Evolutionary conservation across 2,113 vertebrate genomes (phyloP).

Genomic region (Rhombomys opimus): DNA sequence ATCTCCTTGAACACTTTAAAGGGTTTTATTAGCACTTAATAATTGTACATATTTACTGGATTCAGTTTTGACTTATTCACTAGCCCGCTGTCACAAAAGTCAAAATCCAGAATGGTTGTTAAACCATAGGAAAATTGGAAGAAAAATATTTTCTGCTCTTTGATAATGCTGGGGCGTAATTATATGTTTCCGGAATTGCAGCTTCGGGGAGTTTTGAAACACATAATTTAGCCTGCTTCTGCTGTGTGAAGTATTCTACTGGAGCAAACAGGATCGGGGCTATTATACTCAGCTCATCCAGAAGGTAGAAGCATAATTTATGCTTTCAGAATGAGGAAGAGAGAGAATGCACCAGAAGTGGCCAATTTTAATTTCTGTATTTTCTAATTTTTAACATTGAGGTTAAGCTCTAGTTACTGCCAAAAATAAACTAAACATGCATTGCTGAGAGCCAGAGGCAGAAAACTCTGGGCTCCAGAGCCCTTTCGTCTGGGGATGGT

Average conservation of each 20-base stretch:
- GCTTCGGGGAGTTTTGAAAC: conserved; percentile 66
- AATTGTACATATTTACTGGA: not conserved
- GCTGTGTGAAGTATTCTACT: not conserved
- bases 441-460: conserved; percentile 23
- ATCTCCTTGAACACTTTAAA: not conserved
- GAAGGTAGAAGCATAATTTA: conserved; percentile 56
- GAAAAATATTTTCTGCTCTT: conserved; percentile 71
- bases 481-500: not conserved
- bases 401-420: conserved; percentile 37
- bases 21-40: not conserved
- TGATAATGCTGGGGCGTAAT: conserved; percentile 70
- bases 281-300: not conserved
- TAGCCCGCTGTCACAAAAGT: not conserved
- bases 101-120: conserved; percentile 21
- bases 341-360: conserved; percentile 35
- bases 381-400: conserved; percentile 47
- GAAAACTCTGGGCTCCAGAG: not conserved
- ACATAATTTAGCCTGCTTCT: conserved; percentile 63
- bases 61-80: not conserved
- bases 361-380: conserved; percentile 61
- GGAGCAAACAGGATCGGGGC: not conserved
- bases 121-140: conserved; percentile 34
- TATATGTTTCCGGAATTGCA: conserved; percentile 62
- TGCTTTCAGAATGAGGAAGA: not conserved
- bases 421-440: conserved; percentile 65